Conservation (phyloP, 2,113 vertebrate genomes). For the Bos taurus region ARS-UCD2.0 NC_037342.1:20731501-20732000, state of each 20-base stretch:
- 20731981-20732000: background rate
- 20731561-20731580: conserved; percentile 52
- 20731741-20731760: conserved; percentile 69
- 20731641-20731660: conserved; percentile 71
- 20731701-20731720: conserved; percentile 27
- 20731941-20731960: background rate
- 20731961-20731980: background rate
- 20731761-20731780: conserved; percentile 70
- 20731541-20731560: conserved; percentile 55
- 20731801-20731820: conserved; percentile 55
- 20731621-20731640: conserved; percentile 71
- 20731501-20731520: conserved; percentile 52
- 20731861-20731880: background rate
- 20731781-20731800: conserved; percentile 65
- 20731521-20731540: conserved; percentile 29
- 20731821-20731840: conserved; percentile 14
- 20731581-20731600: conserved; percentile 39
- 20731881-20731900: background rate
- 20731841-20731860: background rate
- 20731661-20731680: conserved; percentile 72
- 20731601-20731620: conserved; percentile 65
- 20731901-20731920: background rate
- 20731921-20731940: conserved; percentile 2
- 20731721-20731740: conserved; percentile 67
- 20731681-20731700: conserved; percentile 59